Conservation (phyloP, 2,797 vertebrate genomes). For the Rhodeus uyekii region DNA sequence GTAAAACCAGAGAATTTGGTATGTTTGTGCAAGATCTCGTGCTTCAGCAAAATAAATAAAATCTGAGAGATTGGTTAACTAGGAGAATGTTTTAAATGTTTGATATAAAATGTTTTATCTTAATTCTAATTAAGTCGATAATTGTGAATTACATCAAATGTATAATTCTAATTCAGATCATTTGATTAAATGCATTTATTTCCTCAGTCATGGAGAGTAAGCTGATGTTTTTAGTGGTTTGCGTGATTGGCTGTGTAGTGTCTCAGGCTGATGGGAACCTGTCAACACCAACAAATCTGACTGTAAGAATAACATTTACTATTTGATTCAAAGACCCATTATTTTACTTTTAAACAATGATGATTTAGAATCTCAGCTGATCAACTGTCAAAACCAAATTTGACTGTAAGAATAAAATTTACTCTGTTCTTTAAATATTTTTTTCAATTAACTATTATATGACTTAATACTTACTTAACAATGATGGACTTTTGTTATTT, state of each 20-base stretch:
- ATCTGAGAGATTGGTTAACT: no score
- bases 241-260: background rate
- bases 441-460: no score
- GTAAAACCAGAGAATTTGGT: no score
- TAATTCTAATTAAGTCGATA: background rate
- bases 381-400: no score
- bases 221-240: background rate
- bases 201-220: conserved; percentile 8
- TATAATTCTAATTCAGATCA: background rate
- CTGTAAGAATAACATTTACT: background rate
- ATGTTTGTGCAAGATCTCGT: background rate
- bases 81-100: no score
- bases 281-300: background rate
- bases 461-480: no score
- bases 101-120: background rate
- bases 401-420: no score
- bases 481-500: no score
- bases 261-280: background rate
- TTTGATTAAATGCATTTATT: background rate
- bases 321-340: background rate
- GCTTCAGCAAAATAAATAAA: no score
- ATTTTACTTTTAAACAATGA: background rate
- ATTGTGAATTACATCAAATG: background rate
- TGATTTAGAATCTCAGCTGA: background rate
- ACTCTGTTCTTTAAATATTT: no score